A percentile compares a stretch with the other conserved stretches of the same genome.
Evolutionary conservation across 2,797 vertebrate species (phyloP).

Genomic region (Neoniphon sammara): DNA sequence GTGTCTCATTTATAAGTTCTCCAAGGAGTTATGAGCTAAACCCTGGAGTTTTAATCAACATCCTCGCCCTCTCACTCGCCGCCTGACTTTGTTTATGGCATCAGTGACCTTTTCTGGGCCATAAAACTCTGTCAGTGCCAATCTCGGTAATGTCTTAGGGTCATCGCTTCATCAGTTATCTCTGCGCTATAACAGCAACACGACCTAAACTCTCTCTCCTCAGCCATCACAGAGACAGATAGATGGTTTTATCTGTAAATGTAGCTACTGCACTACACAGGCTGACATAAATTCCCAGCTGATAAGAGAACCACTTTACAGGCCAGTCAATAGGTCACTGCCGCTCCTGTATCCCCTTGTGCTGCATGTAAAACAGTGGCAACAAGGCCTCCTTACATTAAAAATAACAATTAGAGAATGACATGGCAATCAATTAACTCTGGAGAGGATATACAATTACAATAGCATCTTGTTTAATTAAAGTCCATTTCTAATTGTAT

Average conservation of each 20-base stretch:
- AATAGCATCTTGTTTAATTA: too few species aligned
- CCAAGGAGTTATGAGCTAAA: conserved; percentile 55
- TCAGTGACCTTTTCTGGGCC: conserved; percentile 71
- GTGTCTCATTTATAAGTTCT: conserved; percentile 50
- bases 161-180: conserved; percentile 76
- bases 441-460: neutral
- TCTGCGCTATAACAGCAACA: conserved; percentile 64
- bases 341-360: conserved; percentile 28
- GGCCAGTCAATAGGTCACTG: conserved; percentile 53
- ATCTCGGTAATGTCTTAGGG: conserved; percentile 62
- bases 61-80: conserved; percentile 24
- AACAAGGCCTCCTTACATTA: conserved; percentile 15
- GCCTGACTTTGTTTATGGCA: conserved; percentile 70
- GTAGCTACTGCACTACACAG: conserved; percentile 69
- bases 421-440: conserved; percentile 22
- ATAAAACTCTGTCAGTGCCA: conserved; percentile 72
- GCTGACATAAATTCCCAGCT: conserved; percentile 75
- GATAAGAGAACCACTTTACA: conserved; percentile 72
- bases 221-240: conserved; percentile 72
- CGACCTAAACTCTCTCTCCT: conserved; percentile 72
- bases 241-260: conserved; percentile 77
- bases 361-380: conserved; percentile 29
- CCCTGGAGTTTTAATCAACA: conserved; percentile 67
- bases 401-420: conserved; percentile 30
- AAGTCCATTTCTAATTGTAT: neutral